These are phyloP conservation scores for Chymomyza caudatula DNA, from an alignment of 2,888 invertebrate genomes.

Conservation along the genomic window DNA sequence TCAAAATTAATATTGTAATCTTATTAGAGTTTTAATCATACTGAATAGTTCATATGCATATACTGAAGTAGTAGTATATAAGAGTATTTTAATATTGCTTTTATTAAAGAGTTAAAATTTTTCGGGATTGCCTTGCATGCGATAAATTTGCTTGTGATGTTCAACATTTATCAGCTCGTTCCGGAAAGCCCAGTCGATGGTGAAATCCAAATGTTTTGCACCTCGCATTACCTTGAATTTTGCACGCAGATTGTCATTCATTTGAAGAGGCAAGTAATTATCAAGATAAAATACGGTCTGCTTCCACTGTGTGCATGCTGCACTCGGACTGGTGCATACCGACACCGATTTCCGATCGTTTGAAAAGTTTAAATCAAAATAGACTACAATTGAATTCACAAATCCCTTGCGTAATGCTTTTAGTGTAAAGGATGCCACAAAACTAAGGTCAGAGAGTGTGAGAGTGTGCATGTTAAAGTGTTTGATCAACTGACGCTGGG, in stretches of 20 bases:
- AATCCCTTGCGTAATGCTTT: slow-evolving; percentile 21
- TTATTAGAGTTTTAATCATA: too few species aligned
- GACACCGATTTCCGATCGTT: not conserved
- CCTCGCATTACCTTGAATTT: slow-evolving; percentile 23
- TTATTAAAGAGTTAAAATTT: too few species aligned
- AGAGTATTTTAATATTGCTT: too few species aligned
- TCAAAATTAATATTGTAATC: too few species aligned
- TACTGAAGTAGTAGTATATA: too few species aligned
- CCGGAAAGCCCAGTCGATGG: slow-evolving; percentile 37
- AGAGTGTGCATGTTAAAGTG: slow-evolving; percentile 31
- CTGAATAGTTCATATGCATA: too few species aligned
- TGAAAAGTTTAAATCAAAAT: slow-evolving; percentile 37
- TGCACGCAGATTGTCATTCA: slow-evolving; percentile 16
- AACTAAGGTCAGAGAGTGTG: slow-evolving; percentile 25
- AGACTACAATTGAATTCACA: slow-evolving; percentile 35
- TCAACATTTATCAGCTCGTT: slow-evolving; percentile 21
- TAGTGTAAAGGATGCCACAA: slow-evolving; percentile 30
- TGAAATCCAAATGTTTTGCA: slow-evolving; percentile 32
- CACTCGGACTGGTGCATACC: slow-evolving; percentile 23
- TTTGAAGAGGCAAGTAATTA: slow-evolving; percentile 29
- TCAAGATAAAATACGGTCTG: slow-evolving; percentile 43
- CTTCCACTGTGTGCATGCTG: slow-evolving; percentile 34
- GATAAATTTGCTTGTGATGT: slow-evolving; percentile 39
- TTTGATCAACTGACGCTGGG: slow-evolving; percentile 20
- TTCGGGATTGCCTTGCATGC: slow-evolving; percentile 27